A percentile compares a stretch with the other conserved stretches of the same genome.
phyloP scores from a whole-genome alignment of 2,797 vertebrate genomes.

The Channallabes apus region DNA sequence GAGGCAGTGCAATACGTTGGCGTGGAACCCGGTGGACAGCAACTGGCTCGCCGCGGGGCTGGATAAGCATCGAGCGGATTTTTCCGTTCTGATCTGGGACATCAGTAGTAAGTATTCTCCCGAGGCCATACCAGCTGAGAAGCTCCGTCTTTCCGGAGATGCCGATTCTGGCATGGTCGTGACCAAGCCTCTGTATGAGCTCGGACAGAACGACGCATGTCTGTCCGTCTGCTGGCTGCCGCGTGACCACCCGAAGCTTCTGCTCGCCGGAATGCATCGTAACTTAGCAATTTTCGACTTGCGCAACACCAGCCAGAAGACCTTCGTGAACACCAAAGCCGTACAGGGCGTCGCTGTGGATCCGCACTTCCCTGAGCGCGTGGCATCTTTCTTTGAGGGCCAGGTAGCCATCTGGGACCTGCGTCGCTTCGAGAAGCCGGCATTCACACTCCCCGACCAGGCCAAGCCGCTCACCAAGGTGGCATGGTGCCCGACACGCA shows the following conservation, averaged over 20 bases:
- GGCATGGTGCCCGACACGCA: slow-evolving; percentile 95
- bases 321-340: slow-evolving; percentile 98
- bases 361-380: slow-evolving; percentile 91
- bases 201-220: slow-evolving; percentile 96
- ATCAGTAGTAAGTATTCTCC: slow-evolving; percentile 92
- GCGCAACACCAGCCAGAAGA: slow-evolving; percentile 96
- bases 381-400: slow-evolving; percentile 97
- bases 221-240: slow-evolving; percentile 97
- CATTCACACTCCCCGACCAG: slow-evolving; percentile 92
- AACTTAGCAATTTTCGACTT: slow-evolving; percentile 97
- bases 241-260: slow-evolving; percentile 92
- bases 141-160: slow-evolving; percentile 88
- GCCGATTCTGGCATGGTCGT: slow-evolving; percentile 84
- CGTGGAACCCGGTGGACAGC: slow-evolving; percentile 95
- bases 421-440: slow-evolving; percentile 97
- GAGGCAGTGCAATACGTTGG: slow-evolving; percentile 93
- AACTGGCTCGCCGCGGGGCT: slow-evolving; percentile 93
- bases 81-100: slow-evolving; percentile 97
- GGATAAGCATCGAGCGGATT: slow-evolving; percentile 96
- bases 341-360: slow-evolving; percentile 96
- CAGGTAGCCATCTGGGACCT: slow-evolving; percentile 99
- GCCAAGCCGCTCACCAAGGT: slow-evolving; percentile 96
- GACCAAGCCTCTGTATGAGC: slow-evolving; percentile 92
- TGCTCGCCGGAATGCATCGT: slow-evolving; percentile 95
- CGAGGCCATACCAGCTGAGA: slow-evolving; percentile 83